phyloP scores from a whole-genome alignment of 2,797 vertebrate genomes.

The Remorina albescens region DNA sequence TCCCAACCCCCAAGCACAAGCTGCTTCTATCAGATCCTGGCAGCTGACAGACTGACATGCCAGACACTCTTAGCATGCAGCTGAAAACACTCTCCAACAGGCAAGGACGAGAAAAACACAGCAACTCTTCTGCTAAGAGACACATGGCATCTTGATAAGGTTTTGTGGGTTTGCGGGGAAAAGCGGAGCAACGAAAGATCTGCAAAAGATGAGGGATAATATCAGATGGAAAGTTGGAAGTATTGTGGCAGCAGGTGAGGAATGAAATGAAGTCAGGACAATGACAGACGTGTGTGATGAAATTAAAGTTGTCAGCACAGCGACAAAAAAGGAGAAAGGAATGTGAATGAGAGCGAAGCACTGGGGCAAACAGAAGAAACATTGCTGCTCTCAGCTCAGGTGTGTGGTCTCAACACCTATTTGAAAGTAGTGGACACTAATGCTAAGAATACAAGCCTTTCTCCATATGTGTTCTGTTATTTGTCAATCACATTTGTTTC shows the following conservation, averaged over 20 bases:
- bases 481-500: not conserved
- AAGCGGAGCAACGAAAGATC: conserved; percentile 26
- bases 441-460: not conserved
- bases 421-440: not conserved
- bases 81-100: conserved; percentile 53
- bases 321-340: not conserved
- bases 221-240: not conserved
- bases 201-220: conserved; percentile 28
- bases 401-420: conserved; percentile 29
- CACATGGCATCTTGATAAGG: not conserved
- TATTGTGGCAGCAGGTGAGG: not conserved
- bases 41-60: conserved; percentile 61
- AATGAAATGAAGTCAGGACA: conserved; percentile 1
- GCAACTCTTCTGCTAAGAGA: not conserved
- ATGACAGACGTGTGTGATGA: conserved; percentile 21
- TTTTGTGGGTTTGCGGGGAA: not conserved
- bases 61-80: conserved; percentile 57
- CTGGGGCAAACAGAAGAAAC: not conserved
- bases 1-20: not conserved
- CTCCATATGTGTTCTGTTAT: not conserved
- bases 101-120: conserved; percentile 33
- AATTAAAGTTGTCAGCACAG: conserved; percentile 21
- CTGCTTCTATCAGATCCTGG: conserved; percentile 28
- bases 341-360: not conserved
- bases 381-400: not conserved